Evolutionary conservation across 2,113 vertebrate species (phyloP), one percentile per base, ranked within the genome.

Genomic region (Delphinus delphis): DNA sequence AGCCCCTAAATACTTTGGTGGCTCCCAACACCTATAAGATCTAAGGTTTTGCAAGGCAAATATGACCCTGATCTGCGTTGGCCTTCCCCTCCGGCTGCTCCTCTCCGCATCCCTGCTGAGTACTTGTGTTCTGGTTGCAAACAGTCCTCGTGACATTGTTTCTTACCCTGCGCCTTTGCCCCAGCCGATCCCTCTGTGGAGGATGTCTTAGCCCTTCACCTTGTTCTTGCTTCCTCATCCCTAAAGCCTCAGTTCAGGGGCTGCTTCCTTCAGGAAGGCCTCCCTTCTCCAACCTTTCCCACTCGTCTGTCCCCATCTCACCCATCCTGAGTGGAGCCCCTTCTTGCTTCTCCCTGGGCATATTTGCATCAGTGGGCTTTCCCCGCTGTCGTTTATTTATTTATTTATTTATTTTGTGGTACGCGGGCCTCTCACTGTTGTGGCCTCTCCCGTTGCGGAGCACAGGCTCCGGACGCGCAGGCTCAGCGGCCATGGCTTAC

Each of bases 21-120:
- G 33, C 36, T 88, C 53, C 84, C 44, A 41, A 62, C 20, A 92
- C 44, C 76, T 67, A 10, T 36, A 55, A 77, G 5, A 88, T 25
- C n/a, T 74, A 79, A 81, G 44, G 33, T 67, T 91, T 92, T 76
- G 68, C 76, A 82, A 95, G 50, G 67, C 92, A 89, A 79, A 88
- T 68, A 17, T 12, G 55, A 41, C 60, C 65, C 55, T 50, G 14
- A 26, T 33, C 62, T 15, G 33, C 26, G 23, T 38, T 26, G 11
- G 68, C 67, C 36, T n/a, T 60, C 60, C 65, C 25, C 50, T 73
- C 50, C 15, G 5, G 25, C 31, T 47, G 50, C 68, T 85, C 28
- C 12, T 63, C 92, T 60, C n/a, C 36, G 11, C 73, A 71, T 10
- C 21, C 53, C n/a, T 3, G 2, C 50, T 44, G 67, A 88, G 62